Evolutionary conservation across 2,888 invertebrate genomes (phyloP), one percentile per base, ranked within the genome.

Genomic region (Exocentrus adspersus): DNA sequence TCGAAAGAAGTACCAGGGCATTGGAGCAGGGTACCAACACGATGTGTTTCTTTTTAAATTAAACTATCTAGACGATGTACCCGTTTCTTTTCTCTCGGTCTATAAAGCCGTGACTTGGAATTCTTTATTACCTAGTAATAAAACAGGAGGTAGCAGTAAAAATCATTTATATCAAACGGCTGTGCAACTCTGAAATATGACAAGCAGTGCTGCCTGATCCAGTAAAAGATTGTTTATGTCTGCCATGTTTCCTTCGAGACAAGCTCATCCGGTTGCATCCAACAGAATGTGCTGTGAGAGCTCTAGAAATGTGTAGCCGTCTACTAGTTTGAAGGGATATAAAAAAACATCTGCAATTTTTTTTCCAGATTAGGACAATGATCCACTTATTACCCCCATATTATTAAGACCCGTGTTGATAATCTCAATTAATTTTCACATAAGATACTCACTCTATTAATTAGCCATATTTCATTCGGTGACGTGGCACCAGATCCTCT

Each of bases 221-320:
- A 54, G 21, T 16, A 42, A 43, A 54, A 14, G 43, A 43, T 54
- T 54, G 54, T 54, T 54, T 54, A 54, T 43, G 54, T 43, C 37
- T 43, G 16, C 43, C 43, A n/a, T 51, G 37, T 32, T 30, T 42
- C 10, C 17, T 24, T 45, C 54, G n/a, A 43, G 63, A 57, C 67
- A 64, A 61, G 61, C 59, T 57, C 67, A 67, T 67, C 67, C 66
- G 63, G 67, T 64, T 64, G 7, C n/a, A 17, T 54, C 28, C n/a
- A 3, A 14, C 19, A 12, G 28, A 45, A 54, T 28, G 28, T 54
- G 43, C 28, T 43, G n/a, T 14, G 54, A 37, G 53, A 42, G 41
- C 17, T 17, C 9, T 2, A 37, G 37, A 16, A 41, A 42, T 24
- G 42, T 12, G 9, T 12, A 17, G 14, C n/a, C 16, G 16, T 37